Conservation (phyloP, 1,140 invertebrate species). For the Bombus impatiens region DNA sequence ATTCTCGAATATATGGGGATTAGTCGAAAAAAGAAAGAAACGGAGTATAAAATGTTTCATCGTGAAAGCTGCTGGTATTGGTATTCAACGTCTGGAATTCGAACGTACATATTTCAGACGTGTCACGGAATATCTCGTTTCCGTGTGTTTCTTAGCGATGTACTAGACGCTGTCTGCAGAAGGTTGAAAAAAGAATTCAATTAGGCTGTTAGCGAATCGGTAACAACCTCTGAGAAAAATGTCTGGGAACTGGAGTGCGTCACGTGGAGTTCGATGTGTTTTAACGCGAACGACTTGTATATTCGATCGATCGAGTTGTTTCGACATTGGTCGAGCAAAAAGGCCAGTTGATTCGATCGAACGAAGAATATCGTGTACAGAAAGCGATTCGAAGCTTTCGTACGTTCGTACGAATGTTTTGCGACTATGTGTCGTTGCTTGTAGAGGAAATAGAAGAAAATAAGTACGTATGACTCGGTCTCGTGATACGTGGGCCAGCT, state of each 20-base stretch:
- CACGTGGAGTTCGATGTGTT: neutral
- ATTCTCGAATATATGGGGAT: neutral
- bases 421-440: neutral
- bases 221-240: constrained; percentile 31
- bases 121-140: neutral
- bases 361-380: neutral
- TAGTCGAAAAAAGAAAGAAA: neutral
- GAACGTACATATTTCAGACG: neutral
- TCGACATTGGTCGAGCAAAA: neutral
- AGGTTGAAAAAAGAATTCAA: neutral
- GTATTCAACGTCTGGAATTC: neutral
- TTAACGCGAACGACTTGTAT: neutral
- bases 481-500: neutral
- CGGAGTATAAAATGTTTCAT: neutral
- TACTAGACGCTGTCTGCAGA: neutral
- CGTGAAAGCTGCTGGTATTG: neutral
- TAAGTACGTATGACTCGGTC: neutral
- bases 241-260: constrained; percentile 28
- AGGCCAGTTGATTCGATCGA: neutral
- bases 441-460: neutral
- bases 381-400: neutral
- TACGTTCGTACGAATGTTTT: neutral
- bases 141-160: neutral
- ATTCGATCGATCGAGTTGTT: neutral
- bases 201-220: constrained; percentile 7